phyloP scores from a whole-genome alignment of 2,888 invertebrate genomes.

The Rhynchonema sp. region DNA sequence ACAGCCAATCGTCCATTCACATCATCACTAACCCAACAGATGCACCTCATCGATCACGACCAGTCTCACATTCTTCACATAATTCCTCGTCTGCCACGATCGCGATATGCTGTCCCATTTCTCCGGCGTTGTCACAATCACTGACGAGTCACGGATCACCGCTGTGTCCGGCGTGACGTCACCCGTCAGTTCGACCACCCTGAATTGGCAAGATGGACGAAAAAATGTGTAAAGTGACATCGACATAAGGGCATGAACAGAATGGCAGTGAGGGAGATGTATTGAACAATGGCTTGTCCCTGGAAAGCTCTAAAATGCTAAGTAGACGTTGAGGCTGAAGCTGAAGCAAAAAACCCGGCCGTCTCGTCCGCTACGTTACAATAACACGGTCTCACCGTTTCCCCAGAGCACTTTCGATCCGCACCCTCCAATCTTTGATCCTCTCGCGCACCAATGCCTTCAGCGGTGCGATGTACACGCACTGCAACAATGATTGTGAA shows the following conservation, averaged over 20 bases:
- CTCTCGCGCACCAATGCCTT: slow-evolving; percentile 92
- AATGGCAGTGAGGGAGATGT: too few relatives aligned
- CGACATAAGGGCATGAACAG: too few relatives aligned
- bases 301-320: too few relatives aligned
- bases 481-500: slow-evolving; percentile 25
- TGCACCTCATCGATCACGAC: slow-evolving; percentile 90
- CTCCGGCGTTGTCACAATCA: slow-evolving; percentile 96
- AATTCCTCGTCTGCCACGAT: slow-evolving; percentile 88
- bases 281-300: neutral
- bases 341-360: too few relatives aligned
- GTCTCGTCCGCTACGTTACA: too few relatives aligned
- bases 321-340: too few relatives aligned
- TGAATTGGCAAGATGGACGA: too few relatives aligned
- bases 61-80: slow-evolving; percentile 43
- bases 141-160: slow-evolving; percentile 59
- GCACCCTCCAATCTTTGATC: slow-evolving; percentile 75
- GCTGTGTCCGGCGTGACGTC: slow-evolving; percentile 66
- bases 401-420: slow-evolving; percentile 50
- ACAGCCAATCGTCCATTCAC: too few relatives aligned
- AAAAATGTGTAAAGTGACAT: too few relatives aligned
- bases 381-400: slow-evolving; percentile 35
- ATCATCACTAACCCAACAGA: slow-evolving; percentile 58
- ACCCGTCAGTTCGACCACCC: slow-evolving; percentile 83
- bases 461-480: slow-evolving; percentile 91
- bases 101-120: slow-evolving; percentile 88